Evolutionary conservation across 2,888 invertebrate genomes (phyloP), one percentile per base, ranked within the genome.

Genomic region (Clusia tigrina): DNA sequence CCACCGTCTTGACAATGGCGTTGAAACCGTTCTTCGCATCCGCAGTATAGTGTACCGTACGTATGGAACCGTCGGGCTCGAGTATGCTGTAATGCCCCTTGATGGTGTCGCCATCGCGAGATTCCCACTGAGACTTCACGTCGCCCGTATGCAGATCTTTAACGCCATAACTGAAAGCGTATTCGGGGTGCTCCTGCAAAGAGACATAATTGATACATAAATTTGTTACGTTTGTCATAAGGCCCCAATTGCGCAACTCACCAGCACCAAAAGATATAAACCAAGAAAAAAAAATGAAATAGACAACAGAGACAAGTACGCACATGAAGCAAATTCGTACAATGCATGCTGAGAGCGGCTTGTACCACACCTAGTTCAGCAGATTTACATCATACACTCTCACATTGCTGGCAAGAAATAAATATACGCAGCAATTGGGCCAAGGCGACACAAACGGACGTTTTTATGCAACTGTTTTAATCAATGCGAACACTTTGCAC

Each of bases 61-160:
- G 82, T 63, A 87, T 83, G 5, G 86, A 85, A 54, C 90, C 90
- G 74, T 90, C 90, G 38, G 90, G 87, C 78, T 90, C 90, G 55
- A 90, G 78, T 20, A 90, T 84, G 71, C 89, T 90, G 77, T 91
- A 91, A 53, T 84, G 86, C 1, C 87, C 88, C 66, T 85, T 86
- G 15, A 87, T 85, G 0, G 82, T 79, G 64, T 86, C 85, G 1
- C 85, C 87, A 55, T 86, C 85, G 55, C 87, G 84, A 23, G 86
- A 86, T 69, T 88, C 88, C 86, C 87, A 87, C 73, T 87, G 87
- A 1, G 86, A 85, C 70, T 88, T 87, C 0, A 87, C 83, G 68
- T 87, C 87, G 2, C 87, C 87, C 0, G 87, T 86, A 67, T 87
- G 85, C 3, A 84, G 75, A 73, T 88, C 88, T 73, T 87, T 87